Conservation (phyloP, 1,140 invertebrate species). For the Papilio glaucus region DNA sequence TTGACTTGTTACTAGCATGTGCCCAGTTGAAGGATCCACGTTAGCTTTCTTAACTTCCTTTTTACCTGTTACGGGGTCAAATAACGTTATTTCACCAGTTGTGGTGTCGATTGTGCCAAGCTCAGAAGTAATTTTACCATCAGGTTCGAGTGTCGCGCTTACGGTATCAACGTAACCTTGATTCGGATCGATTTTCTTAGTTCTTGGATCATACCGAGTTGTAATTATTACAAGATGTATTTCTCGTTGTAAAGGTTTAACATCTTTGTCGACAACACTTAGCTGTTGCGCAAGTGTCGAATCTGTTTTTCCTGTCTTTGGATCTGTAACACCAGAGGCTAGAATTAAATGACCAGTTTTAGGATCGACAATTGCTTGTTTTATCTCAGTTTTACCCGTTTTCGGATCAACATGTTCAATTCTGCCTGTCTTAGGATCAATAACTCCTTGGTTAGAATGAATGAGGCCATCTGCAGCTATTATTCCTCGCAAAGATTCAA, state of each 20-base stretch:
- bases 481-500: conserved; percentile 81
- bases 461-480: conserved; percentile 81
- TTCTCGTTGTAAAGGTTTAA: conserved; percentile 72
- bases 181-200: conserved; percentile 84
- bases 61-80: conserved; percentile 82
- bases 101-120: conserved; percentile 83
- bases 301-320: conserved; percentile 84
- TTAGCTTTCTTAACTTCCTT: conserved; percentile 82
- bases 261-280: conserved; percentile 81
- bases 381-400: conserved; percentile 81
- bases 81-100: conserved; percentile 82
- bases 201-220: conserved; percentile 83
- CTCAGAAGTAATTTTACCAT: conserved; percentile 83
- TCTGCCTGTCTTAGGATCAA: conserved; percentile 84
- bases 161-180: conserved; percentile 84
- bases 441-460: conserved; percentile 84
- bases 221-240: conserved; percentile 83
- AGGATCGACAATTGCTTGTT: conserved; percentile 82
- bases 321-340: conserved; percentile 82
- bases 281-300: conserved; percentile 82
- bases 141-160: conserved; percentile 79
- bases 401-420: conserved; percentile 81
- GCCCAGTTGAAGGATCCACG: conserved; percentile 83
- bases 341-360: conserved; percentile 82
- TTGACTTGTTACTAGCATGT: conserved; percentile 84